A percentile compares a stretch with the other conserved stretches of the same genome.
Evolutionary conservation across 2,888 invertebrate species (phyloP).

Genomic region (Bellardia bayeri): DNA sequence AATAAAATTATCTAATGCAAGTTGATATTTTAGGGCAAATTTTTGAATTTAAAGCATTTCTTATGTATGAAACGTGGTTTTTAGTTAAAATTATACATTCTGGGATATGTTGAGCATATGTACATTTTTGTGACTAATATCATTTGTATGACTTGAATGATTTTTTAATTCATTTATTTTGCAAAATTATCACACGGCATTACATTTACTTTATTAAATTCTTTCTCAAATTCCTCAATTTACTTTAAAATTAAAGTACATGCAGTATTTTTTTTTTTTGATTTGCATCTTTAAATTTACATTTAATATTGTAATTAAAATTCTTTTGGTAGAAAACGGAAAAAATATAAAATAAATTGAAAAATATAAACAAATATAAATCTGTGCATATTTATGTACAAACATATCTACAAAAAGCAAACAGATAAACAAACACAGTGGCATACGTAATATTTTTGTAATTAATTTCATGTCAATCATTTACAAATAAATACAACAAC

Average conservation of each 20-base stretch:
- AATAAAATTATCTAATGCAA: too few relatives aligned
- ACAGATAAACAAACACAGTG: conserved; percentile 31
- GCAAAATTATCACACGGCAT: not conserved
- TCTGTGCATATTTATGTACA: not conserved
- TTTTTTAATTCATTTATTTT: not conserved
- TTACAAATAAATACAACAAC: conserved; percentile 43
- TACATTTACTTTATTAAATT: not conserved
- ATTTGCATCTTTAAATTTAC: conserved; percentile 10
- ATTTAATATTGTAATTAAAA: conserved; percentile 46
- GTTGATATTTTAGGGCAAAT: too few relatives aligned
- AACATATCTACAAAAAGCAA: not conserved
- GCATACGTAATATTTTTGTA: conserved; percentile 52
- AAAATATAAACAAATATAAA: conserved; percentile 12
- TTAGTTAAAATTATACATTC: too few relatives aligned
- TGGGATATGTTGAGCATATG: too few relatives aligned
- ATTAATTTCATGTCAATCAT: conserved; percentile 68
- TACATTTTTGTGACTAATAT: too few relatives aligned
- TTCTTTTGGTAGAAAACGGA: conserved; percentile 6
- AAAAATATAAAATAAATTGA: not conserved
- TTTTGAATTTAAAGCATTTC: too few relatives aligned
- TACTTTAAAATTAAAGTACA: not conserved
- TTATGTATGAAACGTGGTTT: too few relatives aligned
- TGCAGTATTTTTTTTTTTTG: not conserved
- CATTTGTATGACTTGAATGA: too few relatives aligned
- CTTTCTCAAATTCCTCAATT: not conserved